phyloP scores from a whole-genome alignment of 2,113 vertebrate species.

The Paradisaea rubra region DNA sequence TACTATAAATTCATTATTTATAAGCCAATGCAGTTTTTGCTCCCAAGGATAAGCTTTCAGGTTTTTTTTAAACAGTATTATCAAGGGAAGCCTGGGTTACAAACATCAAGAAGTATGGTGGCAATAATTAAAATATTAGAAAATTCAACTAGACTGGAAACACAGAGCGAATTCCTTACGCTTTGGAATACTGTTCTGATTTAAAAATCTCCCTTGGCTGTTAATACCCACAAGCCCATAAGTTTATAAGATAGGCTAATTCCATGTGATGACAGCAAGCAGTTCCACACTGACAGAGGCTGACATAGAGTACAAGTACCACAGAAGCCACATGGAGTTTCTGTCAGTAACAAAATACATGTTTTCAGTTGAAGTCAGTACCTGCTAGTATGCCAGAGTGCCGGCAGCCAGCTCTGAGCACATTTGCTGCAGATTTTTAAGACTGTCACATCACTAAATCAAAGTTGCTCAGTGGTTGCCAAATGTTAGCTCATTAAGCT shows the following conservation, averaged over 20 bases:
- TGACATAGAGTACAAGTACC: not conserved
- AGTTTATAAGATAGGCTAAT: not conserved
- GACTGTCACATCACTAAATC: not conserved
- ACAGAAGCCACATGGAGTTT: not conserved
- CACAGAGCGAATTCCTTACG: not conserved
- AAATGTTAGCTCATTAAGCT: slow-evolving; percentile 2
- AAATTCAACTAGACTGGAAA: slow-evolving; percentile 1
- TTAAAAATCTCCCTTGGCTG: not conserved
- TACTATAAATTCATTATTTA: not conserved
- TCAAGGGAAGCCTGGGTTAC: not conserved
- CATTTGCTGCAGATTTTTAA: not conserved
- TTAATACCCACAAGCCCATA: not conserved
- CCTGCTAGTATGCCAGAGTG: not conserved
- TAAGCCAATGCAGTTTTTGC: not conserved
- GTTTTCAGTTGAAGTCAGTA: not conserved
- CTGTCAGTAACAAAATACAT: not conserved
- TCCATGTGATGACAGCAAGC: not conserved
- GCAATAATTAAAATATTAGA: slow-evolving; percentile 9
- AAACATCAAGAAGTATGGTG: not conserved
- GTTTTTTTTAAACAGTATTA: not conserved
- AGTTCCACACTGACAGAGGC: not conserved
- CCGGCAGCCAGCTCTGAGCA: not conserved
- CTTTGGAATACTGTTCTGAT: not conserved
- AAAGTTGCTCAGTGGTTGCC: not conserved
- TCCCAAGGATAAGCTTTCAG: not conserved